Evolutionary conservation across 2,888 invertebrate genomes (phyloP), one percentile per base, ranked within the genome.

Genomic region (Belgica antarctica): DNA sequence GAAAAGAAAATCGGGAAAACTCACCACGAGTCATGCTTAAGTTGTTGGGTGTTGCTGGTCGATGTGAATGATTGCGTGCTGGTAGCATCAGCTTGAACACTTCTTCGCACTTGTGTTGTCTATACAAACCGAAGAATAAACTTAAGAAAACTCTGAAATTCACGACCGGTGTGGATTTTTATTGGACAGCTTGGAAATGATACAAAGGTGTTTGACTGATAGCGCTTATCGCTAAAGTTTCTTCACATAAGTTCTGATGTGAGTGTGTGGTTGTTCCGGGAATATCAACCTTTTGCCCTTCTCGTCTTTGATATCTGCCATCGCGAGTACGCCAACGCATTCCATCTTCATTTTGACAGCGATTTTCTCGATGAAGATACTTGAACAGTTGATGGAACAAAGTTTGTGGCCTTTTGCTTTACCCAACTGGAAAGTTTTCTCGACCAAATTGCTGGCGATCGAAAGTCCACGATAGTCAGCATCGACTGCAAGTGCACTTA

Each of bases 361-460:
- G 24, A 65, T 65, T 41, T 41, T 36, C 25, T 41, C 22, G 0
- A 46, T 65, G 17, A 25, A 65, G 7, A 27, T 15, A 25, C 46
- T 65, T 7, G 41, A 41, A 22, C 65, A 65, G 22, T 65, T 65
- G 5, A 65, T 36, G 7, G 41, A 41, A 8, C 65, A 65, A 65
- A 41, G 4, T 65, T 65, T 65, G 15, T 25, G 46, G 65, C 15
- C 41, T 2, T 15, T 22, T 2, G 41, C 22, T 46, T 36, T 25
- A 25, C 24, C 65, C 1, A 46, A 36, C 22, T 22, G 10, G 10
- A 25, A 41, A 12, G 15, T 22, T 27, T 46, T n/a, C 8, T 46
- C 41, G 22, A 41, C 36, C 41, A 65, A 65, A 34, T 46, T 22
- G 1, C 15, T 46, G 24, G 41, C 65, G 1, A 65, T 65, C 1